Evolutionary conservation across 2,797 vertebrate genomes (phyloP).

Genomic region (Argyrosomus regius): DNA sequence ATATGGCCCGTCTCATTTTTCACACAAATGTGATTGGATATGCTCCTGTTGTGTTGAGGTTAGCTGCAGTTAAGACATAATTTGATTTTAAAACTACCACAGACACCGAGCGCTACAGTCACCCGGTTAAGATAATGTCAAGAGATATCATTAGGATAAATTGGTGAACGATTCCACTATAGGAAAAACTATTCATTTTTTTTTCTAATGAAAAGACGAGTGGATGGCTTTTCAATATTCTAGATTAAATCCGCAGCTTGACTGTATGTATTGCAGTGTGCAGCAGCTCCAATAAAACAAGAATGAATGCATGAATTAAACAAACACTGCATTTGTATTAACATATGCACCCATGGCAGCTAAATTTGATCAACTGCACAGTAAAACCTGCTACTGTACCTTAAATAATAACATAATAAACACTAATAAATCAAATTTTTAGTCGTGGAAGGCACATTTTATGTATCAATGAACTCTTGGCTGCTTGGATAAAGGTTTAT

Average conservation of each 20-base stretch:
- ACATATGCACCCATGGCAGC: background rate
- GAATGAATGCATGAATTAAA: constrained; percentile 25
- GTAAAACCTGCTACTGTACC: background rate
- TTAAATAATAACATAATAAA: constrained; percentile 20
- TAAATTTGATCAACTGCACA: constrained; percentile 25
- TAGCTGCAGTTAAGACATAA: constrained; percentile 80
- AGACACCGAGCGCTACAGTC: constrained; percentile 59
- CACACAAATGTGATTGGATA: constrained; percentile 86
- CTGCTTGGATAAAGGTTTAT: constrained; percentile 30
- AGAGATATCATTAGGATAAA: constrained; percentile 67
- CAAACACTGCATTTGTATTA: constrained; percentile 22
- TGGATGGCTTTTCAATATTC: constrained; percentile 38
- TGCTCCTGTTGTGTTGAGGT: constrained; percentile 80
- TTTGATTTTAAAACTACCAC: constrained; percentile 77
- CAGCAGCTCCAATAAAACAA: constrained; percentile 5
- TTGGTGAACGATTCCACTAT: constrained; percentile 35
- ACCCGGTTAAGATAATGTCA: constrained; percentile 70
- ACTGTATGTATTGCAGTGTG: background rate
- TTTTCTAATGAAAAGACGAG: constrained; percentile 31
- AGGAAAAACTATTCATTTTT: constrained; percentile 32
- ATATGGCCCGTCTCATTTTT: constrained; percentile 83
- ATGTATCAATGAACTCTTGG: constrained; percentile 16
- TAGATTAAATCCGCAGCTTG: constrained; percentile 27
- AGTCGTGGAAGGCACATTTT: constrained; percentile 20
- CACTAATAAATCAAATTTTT: constrained; percentile 39